Evolutionary conservation across 1,140 invertebrate genomes (phyloP).

Genomic region (Scaptodrosophila lebanonensis): DNA sequence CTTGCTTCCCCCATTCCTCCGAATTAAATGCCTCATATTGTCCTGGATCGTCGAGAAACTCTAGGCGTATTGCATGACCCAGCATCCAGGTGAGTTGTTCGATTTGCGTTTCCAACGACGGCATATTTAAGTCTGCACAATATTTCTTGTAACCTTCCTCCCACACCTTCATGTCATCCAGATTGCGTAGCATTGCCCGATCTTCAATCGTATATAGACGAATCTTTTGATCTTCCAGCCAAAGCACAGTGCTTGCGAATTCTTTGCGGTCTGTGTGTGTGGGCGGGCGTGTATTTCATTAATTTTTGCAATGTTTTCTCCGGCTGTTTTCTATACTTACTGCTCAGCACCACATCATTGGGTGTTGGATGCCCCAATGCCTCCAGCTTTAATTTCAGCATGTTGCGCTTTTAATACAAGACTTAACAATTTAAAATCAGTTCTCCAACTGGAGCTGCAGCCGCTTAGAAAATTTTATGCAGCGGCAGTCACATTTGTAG

Average conservation of each 20-base stretch:
- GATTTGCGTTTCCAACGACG: constrained; percentile 77
- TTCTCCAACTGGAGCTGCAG: no score
- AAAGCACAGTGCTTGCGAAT: constrained; percentile 88
- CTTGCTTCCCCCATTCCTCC: constrained; percentile 78
- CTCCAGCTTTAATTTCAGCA: constrained; percentile 50
- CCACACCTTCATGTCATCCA: constrained; percentile 82
- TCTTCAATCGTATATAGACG: constrained; percentile 92
- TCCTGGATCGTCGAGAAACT: constrained; percentile 87
- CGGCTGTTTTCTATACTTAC: constrained; percentile 15
- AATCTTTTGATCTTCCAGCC: constrained; percentile 97
- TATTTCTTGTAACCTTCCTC: constrained; percentile 85
- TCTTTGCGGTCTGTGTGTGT: constrained; percentile 84
- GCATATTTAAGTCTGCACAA: constrained; percentile 85
- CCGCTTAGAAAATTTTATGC: background rate
- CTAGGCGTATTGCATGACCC: constrained; percentile 87
- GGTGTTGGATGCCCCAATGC: constrained; percentile 85
- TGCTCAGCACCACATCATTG: constrained; percentile 40
- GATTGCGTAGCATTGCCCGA: constrained; percentile 82
- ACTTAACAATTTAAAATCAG: background rate
- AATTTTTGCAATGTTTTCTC: no score
- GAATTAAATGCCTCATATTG: constrained; percentile 84
- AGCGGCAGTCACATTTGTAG: background rate
- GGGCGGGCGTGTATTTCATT: no score
- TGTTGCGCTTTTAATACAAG: constrained; percentile 23
- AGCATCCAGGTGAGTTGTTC: constrained; percentile 92